Percentiles rank a stretch among this genome's conserved stretches.
Conservation (phyloP, 2,797 vertebrate genomes). For the Leptatherina wallacei region DNA sequence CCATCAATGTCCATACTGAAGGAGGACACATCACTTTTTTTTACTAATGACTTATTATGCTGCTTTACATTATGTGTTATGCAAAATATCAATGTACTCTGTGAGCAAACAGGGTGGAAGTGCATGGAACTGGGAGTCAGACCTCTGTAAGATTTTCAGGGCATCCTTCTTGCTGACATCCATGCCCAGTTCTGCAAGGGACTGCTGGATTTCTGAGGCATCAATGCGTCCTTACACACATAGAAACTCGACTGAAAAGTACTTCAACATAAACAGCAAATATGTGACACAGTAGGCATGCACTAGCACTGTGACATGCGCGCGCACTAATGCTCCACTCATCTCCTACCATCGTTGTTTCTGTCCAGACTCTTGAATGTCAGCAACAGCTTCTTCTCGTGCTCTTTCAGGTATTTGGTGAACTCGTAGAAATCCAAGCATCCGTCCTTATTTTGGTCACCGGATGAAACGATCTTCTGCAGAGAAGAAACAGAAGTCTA, state of each 20-base stretch:
- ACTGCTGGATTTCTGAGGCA: constrained; percentile 91
- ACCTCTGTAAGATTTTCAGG: constrained; percentile 91
- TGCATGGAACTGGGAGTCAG: not conserved
- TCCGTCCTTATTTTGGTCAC: constrained; percentile 91
- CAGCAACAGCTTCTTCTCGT: constrained; percentile 93
- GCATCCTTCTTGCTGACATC: constrained; percentile 87
- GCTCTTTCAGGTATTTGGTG: constrained; percentile 91
- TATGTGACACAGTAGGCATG: constrained; percentile 17
- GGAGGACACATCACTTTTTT: constrained; percentile 28
- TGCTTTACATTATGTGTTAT: not conserved
- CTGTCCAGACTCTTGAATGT: constrained; percentile 95
- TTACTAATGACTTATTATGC: not conserved
- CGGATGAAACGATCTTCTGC: constrained; percentile 92
- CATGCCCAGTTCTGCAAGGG: constrained; percentile 89
- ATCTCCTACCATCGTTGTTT: constrained; percentile 89
- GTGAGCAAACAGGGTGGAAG: not conserved
- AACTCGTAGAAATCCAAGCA: constrained; percentile 93
- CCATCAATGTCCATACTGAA: constrained; percentile 94
- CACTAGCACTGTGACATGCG: not conserved
- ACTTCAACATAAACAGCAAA: constrained; percentile 26
- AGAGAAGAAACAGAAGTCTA: constrained; percentile 12
- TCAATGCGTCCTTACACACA: constrained; percentile 89
- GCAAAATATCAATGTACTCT: not conserved
- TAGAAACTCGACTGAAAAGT: constrained; percentile 23
- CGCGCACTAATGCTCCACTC: not conserved